phyloP scores from a whole-genome alignment of 2,113 vertebrate genomes.

The Antechinus stuartii region DNA sequence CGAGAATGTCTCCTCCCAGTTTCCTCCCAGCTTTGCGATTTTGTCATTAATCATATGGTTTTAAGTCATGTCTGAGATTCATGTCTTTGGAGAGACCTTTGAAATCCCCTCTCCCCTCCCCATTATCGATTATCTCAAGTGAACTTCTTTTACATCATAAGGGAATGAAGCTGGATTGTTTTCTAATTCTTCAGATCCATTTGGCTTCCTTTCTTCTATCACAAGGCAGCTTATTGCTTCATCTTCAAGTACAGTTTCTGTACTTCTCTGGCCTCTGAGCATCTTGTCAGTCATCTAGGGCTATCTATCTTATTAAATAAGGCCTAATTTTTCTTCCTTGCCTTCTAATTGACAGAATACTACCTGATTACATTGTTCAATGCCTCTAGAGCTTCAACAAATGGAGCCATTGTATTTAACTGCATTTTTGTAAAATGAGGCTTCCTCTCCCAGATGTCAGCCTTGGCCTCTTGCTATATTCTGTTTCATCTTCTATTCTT shows the following conservation, averaged over 20 bases:
- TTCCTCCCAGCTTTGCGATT: not conserved
- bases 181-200: not conserved
- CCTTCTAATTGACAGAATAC: not conserved
- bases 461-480: not conserved
- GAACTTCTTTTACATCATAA: not conserved
- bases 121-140: not conserved
- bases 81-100: not conserved
- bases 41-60: not conserved
- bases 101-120: not conserved
- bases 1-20: not conserved
- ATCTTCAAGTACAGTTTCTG: not conserved
- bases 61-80: not conserved
- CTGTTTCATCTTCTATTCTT: conserved; percentile 50
- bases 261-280: not conserved
- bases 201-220: not conserved
- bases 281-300: not conserved
- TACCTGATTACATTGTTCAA: not conserved
- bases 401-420: not conserved
- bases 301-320: not conserved
- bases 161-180: not conserved
- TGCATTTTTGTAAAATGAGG: conserved; percentile 11
- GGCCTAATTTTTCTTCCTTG: not conserved
- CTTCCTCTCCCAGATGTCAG: not conserved
- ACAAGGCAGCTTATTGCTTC: not conserved
- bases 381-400: not conserved